Evolutionary conservation across 2,113 vertebrate species (phyloP).

Genomic region (Alethe diademata): DNA sequence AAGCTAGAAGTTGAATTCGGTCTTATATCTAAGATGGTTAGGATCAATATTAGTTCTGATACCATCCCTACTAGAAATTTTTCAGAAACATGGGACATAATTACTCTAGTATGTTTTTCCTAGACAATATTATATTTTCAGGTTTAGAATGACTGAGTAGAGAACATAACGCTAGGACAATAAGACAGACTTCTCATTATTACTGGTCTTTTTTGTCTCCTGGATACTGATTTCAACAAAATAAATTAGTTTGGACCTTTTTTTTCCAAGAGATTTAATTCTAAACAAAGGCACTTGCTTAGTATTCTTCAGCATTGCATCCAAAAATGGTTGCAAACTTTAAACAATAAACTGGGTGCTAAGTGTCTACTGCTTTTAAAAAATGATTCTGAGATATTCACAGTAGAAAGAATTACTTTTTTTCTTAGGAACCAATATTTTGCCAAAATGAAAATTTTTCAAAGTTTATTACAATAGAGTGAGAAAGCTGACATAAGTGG

Average conservation of each 20-base stretch:
- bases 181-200: background rate
- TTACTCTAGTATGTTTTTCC: background rate
- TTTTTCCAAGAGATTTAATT: background rate
- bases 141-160: background rate
- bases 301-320: background rate
- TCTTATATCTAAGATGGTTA: background rate
- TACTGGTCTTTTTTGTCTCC: background rate
- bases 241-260: background rate
- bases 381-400: background rate
- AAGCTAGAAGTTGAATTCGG: background rate
- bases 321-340: background rate
- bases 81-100: background rate
- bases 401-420: background rate
- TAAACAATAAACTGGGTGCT: background rate
- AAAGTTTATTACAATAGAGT: background rate
- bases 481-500: background rate
- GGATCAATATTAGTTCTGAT: background rate
- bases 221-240: background rate
- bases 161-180: background rate
- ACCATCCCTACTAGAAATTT: background rate
- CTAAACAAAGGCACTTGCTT: background rate
- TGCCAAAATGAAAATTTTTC: background rate
- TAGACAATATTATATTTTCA: background rate
- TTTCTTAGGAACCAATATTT: background rate
- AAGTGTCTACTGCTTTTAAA: background rate